Evolutionary conservation across 2,113 vertebrate species (phyloP).

Genomic region (Marmota flaviventris): DNA sequence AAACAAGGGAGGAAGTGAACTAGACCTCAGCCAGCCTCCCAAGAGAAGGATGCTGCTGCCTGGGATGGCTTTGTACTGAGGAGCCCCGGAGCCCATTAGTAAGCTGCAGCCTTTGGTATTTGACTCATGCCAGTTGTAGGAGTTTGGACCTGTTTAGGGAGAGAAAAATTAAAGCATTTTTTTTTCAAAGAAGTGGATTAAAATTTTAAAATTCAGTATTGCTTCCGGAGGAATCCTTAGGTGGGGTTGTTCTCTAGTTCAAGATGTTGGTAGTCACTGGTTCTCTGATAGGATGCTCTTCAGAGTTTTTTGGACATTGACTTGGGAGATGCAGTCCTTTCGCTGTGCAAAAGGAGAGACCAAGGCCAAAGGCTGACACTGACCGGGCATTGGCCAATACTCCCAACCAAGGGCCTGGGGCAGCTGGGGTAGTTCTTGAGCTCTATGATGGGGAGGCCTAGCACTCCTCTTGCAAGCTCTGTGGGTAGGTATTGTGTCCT

Average conservation of each 20-base stretch:
- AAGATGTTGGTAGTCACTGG: not conserved
- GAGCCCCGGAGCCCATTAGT: too few species aligned
- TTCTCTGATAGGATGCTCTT: not conserved
- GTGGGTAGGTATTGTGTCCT: too few species aligned
- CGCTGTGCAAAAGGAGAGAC: not conserved
- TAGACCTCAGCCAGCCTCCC: not conserved
- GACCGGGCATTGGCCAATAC: not conserved
- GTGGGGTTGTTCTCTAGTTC: not conserved
- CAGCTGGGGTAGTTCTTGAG: not conserved
- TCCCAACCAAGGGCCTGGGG: not conserved
- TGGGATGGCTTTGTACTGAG: not conserved
- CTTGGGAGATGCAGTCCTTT: not conserved
- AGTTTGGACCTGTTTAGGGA: not conserved
- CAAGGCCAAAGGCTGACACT: not conserved
- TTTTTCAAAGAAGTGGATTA: not conserved
- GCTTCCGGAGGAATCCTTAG: not conserved
- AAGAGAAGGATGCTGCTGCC: not conserved
- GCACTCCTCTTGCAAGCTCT: not conserved
- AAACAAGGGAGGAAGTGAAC: not conserved
- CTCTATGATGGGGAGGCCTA: not conserved
- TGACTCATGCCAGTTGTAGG: not conserved
- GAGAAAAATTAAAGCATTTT: not conserved
- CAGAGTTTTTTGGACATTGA: not conserved
- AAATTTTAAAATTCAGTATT: not conserved
- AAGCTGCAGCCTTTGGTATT: not conserved